phyloP scores from a whole-genome alignment of 2,113 vertebrate species.

The Leptocoma aspasia region DNA sequence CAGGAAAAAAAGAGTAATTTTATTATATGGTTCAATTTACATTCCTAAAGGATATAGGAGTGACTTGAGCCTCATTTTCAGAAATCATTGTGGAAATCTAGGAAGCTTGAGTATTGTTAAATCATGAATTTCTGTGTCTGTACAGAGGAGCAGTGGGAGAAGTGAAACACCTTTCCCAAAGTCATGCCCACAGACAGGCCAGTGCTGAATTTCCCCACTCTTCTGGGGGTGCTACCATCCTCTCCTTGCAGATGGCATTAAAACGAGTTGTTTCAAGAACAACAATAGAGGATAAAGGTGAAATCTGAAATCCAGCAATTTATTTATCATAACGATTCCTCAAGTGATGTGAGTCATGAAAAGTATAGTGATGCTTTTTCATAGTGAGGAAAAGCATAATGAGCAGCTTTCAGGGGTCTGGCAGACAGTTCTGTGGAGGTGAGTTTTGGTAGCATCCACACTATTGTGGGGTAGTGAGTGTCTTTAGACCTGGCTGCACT shows the following conservation, averaged over 20 bases:
- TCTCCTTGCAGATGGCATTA: background rate
- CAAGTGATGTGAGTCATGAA: background rate
- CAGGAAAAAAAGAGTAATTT: background rate
- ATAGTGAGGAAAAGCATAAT: background rate
- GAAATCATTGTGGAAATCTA: background rate
- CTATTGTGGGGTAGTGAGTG: background rate
- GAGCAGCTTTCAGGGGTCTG: background rate
- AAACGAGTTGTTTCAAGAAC: background rate
- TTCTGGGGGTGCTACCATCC: too few species aligned
- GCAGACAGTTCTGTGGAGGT: background rate
- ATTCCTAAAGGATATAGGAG: background rate
- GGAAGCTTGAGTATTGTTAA: background rate
- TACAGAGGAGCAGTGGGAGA: background rate
- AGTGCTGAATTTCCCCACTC: background rate
- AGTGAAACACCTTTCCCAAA: background rate
- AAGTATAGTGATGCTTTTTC: background rate
- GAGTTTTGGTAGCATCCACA: background rate
- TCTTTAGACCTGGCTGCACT: background rate
- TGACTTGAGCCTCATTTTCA: background rate
- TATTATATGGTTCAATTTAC: background rate
- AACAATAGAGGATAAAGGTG: background rate
- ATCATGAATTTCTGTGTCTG: background rate
- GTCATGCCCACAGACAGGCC: background rate
- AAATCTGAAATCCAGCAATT: background rate
- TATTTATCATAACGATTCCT: background rate